Conservation (phyloP, 1,140 invertebrate genomes). For the Danaus melanippus region DNA sequence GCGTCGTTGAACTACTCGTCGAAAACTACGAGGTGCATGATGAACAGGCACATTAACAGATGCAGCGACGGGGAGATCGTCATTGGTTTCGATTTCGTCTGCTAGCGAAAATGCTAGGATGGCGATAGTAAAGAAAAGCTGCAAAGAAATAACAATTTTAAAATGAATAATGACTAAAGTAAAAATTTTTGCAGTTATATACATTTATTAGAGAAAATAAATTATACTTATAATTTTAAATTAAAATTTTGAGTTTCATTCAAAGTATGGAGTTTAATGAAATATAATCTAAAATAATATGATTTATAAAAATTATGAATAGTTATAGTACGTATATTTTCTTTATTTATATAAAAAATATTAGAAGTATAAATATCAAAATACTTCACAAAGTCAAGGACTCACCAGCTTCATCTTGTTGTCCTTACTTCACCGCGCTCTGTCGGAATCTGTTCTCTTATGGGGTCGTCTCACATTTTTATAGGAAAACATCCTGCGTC, state of each 20-base stretch:
- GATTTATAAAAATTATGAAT: no score
- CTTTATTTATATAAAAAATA: no score
- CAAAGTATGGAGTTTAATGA: no score
- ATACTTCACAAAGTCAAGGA: constrained; percentile 49
- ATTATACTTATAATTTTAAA: no score
- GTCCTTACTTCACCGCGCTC: constrained; percentile 55
- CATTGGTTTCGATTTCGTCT: constrained; percentile 28
- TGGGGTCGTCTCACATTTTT: constrained; percentile 58
- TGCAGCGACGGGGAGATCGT: constrained; percentile 35
- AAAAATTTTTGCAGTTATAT: no score
- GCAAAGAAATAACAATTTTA: constrained; percentile 22
- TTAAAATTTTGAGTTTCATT: no score
- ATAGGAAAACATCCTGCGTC: constrained; percentile 60
- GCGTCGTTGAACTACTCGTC: constrained; percentile 1
- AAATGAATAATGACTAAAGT: no score
- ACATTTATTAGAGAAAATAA: no score
- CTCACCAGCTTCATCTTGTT: constrained; percentile 66
- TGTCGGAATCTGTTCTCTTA: constrained; percentile 50
- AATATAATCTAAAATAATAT: no score
- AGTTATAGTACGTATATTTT: no score
- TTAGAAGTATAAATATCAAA: neutral
- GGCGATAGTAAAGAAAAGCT: constrained; percentile 42
- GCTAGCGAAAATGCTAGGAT: constrained; percentile 44
- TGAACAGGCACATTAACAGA: constrained; percentile 7
- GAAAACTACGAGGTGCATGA: no score